Base-by-base conservation (phyloP, 2,888 invertebrate genomes). In the Latrodectus elegans region DNA sequence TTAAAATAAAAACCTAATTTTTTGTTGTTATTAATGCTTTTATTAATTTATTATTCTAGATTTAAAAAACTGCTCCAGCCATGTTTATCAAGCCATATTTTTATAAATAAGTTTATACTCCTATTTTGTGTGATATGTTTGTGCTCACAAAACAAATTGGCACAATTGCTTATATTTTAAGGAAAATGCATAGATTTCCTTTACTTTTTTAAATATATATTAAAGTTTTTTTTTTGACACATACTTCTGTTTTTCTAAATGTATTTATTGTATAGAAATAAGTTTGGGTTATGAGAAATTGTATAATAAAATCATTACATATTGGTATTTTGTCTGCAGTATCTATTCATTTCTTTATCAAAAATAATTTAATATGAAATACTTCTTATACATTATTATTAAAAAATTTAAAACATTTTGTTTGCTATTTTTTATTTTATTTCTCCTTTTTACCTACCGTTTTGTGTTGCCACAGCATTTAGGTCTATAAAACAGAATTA, bases 221-320 rank as follows among this genome's bases (percentile, higher is more conserved):
- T 60, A n/a, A 12, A 60, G 14, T 60, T 3, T 55, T 60, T 60
- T 11, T 60, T 60, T 38, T 38, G 38, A 38, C 68, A 77, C 38
- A 55, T 72, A 72, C 71, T 22, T 52, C 64, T 67, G 67, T 73
- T 81, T 81, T 84, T 78, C 73, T 52, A 78, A 68, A 78, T 72
- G 60, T 81, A 52, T 67, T 17, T 71, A 78, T 74, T 84, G 84
- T 84, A 84, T 78, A 84, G 77, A 53, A 38, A 53, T 72, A 53
- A 65, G 60, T 72, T 68, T 78, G 84, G 84, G 77, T 67, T 67
- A 84, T 73, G 9, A 78, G 73, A 71, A 73, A n/a, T 78, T 84
- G 84, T 84, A 84, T 78, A 84, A 84, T 84, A 84, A 84, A 84
- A 84, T 78, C 76, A 84, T 60, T 84, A 81, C 65, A 38, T 77